phyloP scores from a whole-genome alignment of 1,140 invertebrate genomes.

The Conus ventricosus region DNA sequence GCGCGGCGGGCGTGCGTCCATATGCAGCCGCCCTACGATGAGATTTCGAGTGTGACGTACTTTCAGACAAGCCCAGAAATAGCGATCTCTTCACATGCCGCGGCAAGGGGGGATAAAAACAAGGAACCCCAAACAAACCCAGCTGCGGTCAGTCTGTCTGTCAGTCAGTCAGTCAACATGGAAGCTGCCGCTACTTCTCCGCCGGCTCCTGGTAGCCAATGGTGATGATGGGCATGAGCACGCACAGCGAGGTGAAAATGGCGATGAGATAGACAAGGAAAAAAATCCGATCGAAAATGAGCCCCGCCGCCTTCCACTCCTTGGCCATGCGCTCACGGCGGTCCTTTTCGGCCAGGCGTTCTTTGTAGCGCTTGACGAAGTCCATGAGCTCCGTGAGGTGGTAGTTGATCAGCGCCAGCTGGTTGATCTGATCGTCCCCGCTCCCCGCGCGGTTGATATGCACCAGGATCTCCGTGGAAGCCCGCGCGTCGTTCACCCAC shows the following conservation, averaged over 20 bases:
- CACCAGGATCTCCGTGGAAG: slow-evolving; percentile 55
- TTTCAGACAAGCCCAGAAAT: neutral
- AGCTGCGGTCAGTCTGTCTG: too few species aligned
- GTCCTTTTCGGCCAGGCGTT: slow-evolving; percentile 70
- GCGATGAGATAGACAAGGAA: slow-evolving; percentile 73
- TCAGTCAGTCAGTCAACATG: neutral
- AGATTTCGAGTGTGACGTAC: neutral
- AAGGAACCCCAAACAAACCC: neutral
- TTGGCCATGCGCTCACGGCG: slow-evolving; percentile 68
- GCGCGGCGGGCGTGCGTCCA: too few species aligned
- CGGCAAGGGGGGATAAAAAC: too few species aligned
- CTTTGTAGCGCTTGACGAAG: slow-evolving; percentile 65
- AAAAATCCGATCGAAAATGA: slow-evolving; percentile 74
- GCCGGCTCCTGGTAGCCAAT: slow-evolving; percentile 9
- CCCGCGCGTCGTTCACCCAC: slow-evolving; percentile 56
- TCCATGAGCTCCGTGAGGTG: slow-evolving; percentile 71
- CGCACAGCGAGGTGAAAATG: slow-evolving; percentile 70
- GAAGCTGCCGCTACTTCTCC: neutral
- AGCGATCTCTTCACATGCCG: neutral
- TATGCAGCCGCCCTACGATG: neutral
- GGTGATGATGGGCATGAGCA: slow-evolving; percentile 69
- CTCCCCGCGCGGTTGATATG: slow-evolving; percentile 40
- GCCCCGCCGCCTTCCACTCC: slow-evolving; percentile 74
- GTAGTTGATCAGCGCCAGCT: slow-evolving; percentile 66
- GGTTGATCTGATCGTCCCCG: slow-evolving; percentile 52